Evolutionary conservation across 2,797 vertebrate species (phyloP).

Genomic region (Ctenochaetus hawaiiensis): DNA sequence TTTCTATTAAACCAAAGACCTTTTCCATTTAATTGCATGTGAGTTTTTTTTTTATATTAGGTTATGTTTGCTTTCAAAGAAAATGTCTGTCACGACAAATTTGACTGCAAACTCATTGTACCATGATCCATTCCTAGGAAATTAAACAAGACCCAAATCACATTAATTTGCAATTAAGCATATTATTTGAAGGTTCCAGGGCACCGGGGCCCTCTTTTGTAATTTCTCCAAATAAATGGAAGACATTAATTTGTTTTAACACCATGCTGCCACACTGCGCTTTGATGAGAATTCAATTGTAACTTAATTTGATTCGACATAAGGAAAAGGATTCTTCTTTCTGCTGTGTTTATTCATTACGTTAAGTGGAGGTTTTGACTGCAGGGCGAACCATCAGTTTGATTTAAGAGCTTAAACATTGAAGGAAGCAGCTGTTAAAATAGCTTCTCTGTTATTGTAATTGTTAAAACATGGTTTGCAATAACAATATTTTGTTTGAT

Average conservation of each 20-base stretch:
- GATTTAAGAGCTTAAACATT: slow-evolving; percentile 15
- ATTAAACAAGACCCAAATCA: slow-evolving; percentile 50
- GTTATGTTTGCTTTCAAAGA: slow-evolving; percentile 29
- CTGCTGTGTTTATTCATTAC: slow-evolving; percentile 11
- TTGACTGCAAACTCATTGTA: slow-evolving; percentile 16
- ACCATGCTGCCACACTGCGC: slow-evolving; percentile 20
- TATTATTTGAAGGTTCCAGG: slow-evolving; percentile 55
- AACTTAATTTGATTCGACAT: slow-evolving; percentile 62
- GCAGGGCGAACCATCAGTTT: slow-evolving; percentile 4
- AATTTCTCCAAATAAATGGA: slow-evolving; percentile 60
- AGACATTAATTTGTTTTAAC: slow-evolving; percentile 63
- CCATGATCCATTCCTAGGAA: slow-evolving; percentile 32
- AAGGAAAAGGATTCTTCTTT: slow-evolving; percentile 26
- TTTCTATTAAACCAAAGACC: slow-evolving; percentile 15
- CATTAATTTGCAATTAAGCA: slow-evolving; percentile 60
- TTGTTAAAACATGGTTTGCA: not conserved
- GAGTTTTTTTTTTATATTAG: slow-evolving; percentile 12
- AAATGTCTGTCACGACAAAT: slow-evolving; percentile 40
- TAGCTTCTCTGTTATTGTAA: not conserved
- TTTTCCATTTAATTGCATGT: slow-evolving; percentile 10
- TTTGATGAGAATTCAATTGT: slow-evolving; percentile 69
- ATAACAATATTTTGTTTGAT: not conserved
- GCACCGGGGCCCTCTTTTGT: slow-evolving; percentile 23
- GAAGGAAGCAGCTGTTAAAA: not conserved
- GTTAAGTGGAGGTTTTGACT: slow-evolving; percentile 17